Conservation (phyloP, 2,797 vertebrate species). For the Delichon dasypus region DNA sequence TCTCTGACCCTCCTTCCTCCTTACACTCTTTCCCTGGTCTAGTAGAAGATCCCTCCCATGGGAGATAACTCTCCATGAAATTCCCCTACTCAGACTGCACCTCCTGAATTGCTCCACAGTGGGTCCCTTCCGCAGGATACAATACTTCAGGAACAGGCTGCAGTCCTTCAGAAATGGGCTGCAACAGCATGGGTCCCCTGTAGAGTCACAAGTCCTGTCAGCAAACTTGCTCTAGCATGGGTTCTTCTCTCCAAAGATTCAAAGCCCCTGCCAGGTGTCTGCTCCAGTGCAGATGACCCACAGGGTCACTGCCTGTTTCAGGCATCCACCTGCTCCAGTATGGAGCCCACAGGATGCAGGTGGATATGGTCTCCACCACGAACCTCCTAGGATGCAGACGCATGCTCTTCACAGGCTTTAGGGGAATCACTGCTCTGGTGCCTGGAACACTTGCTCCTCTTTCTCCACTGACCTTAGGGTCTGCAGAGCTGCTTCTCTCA, state of each 20-base stretch:
- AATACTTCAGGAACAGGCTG: too few species aligned
- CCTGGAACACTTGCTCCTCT: not conserved
- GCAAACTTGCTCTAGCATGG: too few species aligned
- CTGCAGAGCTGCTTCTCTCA: not conserved
- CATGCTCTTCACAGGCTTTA: not conserved
- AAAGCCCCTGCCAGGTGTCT: not conserved
- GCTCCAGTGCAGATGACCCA: not conserved
- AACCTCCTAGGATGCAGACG: not conserved
- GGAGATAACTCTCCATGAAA: not conserved
- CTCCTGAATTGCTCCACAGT: not conserved
- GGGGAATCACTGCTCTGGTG: not conserved
- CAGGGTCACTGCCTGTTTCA: not conserved
- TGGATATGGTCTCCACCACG: accelerated
- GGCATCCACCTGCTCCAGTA: not conserved
- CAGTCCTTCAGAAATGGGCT: not conserved
- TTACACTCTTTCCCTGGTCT: not conserved
- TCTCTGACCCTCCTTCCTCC: not conserved
- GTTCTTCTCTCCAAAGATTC: too few species aligned
- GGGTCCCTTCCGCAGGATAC: not conserved
- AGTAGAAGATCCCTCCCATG: not conserved
- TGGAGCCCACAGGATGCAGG: not conserved
- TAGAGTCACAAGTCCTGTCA: not conserved
- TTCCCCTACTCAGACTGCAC: not conserved
- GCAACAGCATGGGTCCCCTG: accelerated
- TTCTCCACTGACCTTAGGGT: not conserved